These are phyloP conservation scores for Helleia helle DNA, from an alignment of 2,888 invertebrate genomes.

Conservation along the genomic window DNA sequence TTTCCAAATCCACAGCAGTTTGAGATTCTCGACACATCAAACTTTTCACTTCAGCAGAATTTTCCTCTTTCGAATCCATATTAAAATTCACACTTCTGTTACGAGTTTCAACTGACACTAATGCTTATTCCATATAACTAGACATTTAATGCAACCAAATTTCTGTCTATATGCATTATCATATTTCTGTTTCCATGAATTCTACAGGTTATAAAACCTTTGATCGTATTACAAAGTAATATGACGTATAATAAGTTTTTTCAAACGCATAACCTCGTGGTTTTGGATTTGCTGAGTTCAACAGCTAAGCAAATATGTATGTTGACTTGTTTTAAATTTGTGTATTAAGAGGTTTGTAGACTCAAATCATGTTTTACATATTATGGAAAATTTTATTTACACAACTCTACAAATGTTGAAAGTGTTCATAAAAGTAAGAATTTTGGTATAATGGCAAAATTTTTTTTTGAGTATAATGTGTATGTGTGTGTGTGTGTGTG, in stretches of 20 bases:
- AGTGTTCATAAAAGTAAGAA: too few species aligned
- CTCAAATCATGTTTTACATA: background rate
- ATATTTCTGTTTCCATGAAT: conserved; percentile 7
- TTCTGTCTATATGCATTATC: conserved; percentile 13
- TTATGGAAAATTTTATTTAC: too few species aligned
- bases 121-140: background rate
- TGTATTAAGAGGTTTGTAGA: too few species aligned
- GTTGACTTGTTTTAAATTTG: background rate
- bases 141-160: conserved; percentile 12
- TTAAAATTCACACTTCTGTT: conserved; percentile 1
- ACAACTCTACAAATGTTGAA: too few species aligned
- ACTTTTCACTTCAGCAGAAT: background rate
- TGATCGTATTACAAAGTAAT: conserved; percentile 1
- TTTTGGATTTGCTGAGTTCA: background rate
- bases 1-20: background rate
- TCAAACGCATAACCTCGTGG: background rate
- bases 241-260: conserved; percentile 3
- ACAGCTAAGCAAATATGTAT: conserved; percentile 4
- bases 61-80: background rate
- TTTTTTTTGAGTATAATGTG: too few species aligned
- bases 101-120: conserved; percentile 1
- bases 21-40: background rate
- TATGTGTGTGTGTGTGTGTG: too few species aligned
- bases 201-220: background rate
- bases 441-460: too few species aligned